Evolutionary conservation across 2,888 invertebrate species (phyloP).

Genomic region (Phyto melanocephala): DNA sequence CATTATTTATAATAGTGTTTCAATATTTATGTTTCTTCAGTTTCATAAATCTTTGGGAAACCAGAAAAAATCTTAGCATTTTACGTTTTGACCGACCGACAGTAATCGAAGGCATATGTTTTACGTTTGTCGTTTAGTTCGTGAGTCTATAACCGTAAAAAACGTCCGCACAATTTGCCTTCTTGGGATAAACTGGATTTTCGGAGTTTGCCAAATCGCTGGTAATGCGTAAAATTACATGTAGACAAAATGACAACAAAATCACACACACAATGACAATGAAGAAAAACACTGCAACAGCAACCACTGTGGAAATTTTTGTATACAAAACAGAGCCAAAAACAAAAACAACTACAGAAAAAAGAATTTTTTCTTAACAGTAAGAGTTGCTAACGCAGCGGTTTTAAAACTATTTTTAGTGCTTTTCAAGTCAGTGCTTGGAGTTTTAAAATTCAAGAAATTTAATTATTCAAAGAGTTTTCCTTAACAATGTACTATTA

Average conservation of each 20-base stretch:
- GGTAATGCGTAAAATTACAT: constrained; percentile 62
- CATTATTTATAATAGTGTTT: too few relatives aligned
- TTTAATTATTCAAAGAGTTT: too few relatives aligned
- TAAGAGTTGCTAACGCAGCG: too few relatives aligned
- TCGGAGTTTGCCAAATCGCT: constrained; percentile 69
- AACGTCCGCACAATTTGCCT: constrained; percentile 77
- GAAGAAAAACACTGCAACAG: constrained; percentile 9
- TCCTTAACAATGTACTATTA: too few relatives aligned
- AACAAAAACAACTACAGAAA: constrained; percentile 47
- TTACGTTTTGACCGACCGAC: constrained; percentile 14
- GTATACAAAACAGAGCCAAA: constrained; percentile 35
- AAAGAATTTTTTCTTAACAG: too few relatives aligned
- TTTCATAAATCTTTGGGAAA: not conserved
- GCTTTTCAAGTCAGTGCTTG: too few relatives aligned
- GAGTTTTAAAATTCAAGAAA: too few relatives aligned
- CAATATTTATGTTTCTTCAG: not conserved
- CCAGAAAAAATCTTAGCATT: constrained; percentile 11
- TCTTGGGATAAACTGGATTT: constrained; percentile 79
- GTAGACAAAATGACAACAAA: constrained; percentile 53
- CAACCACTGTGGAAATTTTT: not conserved
- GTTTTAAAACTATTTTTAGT: too few relatives aligned
- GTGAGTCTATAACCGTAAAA: constrained; percentile 57
- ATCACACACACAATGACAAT: constrained; percentile 13
- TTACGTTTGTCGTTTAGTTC: not conserved
- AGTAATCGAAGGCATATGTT: constrained; percentile 23